Base-by-base conservation (phyloP, 2,888 invertebrate genomes). In the Synanthedon vespiformis region DNA sequence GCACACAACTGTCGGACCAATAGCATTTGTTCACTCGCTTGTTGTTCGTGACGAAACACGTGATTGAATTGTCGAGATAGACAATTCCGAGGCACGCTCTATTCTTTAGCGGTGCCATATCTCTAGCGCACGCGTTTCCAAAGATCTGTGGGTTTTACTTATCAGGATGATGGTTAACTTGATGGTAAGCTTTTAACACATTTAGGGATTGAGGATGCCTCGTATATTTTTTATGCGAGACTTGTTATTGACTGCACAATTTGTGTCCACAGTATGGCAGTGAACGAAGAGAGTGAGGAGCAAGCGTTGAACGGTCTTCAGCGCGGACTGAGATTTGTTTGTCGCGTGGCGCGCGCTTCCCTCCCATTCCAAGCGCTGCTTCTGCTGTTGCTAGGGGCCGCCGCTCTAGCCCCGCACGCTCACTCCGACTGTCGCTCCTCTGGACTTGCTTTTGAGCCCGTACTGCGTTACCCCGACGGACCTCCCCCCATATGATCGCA, bases 311-410 rank as follows among this genome's bases (percentile, higher is more conserved):
- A 72, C 12, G 67, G 82, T 10, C 89, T 95, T 69, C 77, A 72
- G 56, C 91, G 94, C 67, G 93, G 95, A 54, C 93, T 93, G 66
- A 91, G 94, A 59, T 95, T 96, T 90, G 90, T 97, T 76, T 93
- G 94, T 64, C 92, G 98, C 70, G 97, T 97, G 63, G 91, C 97
- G 60, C 91, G 96, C 73, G 95, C 96, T 53, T 96, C 97, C 18
- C 89, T 98, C 61, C 98, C 98, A 52, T 94, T 99, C 76, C 97
- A 99, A 88, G 96, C 97, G 57, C 88, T 99, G 67, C 94, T 99
- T 89, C 90, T 98, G 65, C 89, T 98, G 57, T 90, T 99, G 66
- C 90, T 99, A 69, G 97, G 98, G 55, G 94, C 96, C 56, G 97
- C 98, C 52, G 94, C 97, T 52, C 89, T 99, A 64, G 94, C 98